phyloP scores from a whole-genome alignment of 2,113 vertebrate genomes.

The human region GRCh38 chr14:89291001-89291500 shows the following conservation, averaged over 20 bases:
- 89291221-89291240: conserved; percentile 95
- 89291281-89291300: conserved; percentile 94
- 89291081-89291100: conserved; percentile 97
- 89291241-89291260: conserved; percentile 94
- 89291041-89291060: conserved; percentile 96
- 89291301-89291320: conserved; percentile 87
- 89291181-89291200: conserved; percentile 96
- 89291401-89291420: conserved; percentile 93
- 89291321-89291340: not conserved
- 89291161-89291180: conserved; percentile 96
- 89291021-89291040: conserved; percentile 95
- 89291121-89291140: conserved; percentile 98
- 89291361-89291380: conserved; percentile 78
- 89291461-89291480: conserved; percentile 87
- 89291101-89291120: conserved; percentile 98
- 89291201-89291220: conserved; percentile 97
- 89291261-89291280: conserved; percentile 96
- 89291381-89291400: conserved; percentile 92
- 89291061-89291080: conserved; percentile 97
- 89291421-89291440: conserved; percentile 89
- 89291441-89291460: conserved; percentile 92
- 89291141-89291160: conserved; percentile 98
- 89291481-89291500: conserved; percentile 84
- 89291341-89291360: not conserved
- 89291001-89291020: conserved; percentile 94